Percentiles rank a stretch among this genome's conserved stretches.
Evolutionary conservation across 1,140 invertebrate genomes (phyloP).

Genomic region (Rhysida immarginata): DNA sequence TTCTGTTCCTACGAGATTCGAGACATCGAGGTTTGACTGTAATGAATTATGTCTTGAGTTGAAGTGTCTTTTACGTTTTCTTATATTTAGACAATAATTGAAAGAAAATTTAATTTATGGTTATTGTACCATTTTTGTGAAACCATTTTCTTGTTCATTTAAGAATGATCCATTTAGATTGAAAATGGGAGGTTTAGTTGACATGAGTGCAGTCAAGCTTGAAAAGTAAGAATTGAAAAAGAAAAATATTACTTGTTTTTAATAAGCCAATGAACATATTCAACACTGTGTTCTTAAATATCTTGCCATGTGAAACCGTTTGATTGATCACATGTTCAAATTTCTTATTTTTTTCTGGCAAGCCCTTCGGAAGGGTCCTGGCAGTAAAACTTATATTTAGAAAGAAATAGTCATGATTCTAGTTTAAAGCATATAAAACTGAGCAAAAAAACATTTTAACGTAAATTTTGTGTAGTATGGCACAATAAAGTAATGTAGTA

Average conservation of each 20-base stretch:
- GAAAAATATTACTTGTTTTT: background rate
- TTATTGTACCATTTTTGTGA: background rate
- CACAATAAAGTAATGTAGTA: background rate
- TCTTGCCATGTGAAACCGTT: too few species aligned
- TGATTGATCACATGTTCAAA: background rate
- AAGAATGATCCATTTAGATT: conserved; percentile 9
- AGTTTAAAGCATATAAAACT: too few species aligned
- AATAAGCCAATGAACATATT: background rate
- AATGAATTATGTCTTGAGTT: too few species aligned
- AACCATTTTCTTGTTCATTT: background rate
- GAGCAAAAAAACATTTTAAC: too few species aligned
- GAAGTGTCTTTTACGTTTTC: too few species aligned
- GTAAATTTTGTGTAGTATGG: background rate
- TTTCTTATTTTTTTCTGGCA: background rate
- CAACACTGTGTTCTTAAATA: conserved; percentile 1
- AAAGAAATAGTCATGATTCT: too few species aligned
- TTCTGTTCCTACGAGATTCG: background rate
- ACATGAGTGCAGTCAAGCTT: background rate
- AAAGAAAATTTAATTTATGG: background rate
- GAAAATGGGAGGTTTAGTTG: background rate
- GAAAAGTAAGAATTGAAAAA: conserved; percentile 9
- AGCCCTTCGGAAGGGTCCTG: background rate
- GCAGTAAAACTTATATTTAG: too few species aligned
- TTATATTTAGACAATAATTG: conserved; percentile 2
- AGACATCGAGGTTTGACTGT: too few species aligned